Percentiles rank a stretch among this genome's conserved stretches.
Conservation (phyloP, 2,113 vertebrate genomes). For the Orcinus orca region DNA sequence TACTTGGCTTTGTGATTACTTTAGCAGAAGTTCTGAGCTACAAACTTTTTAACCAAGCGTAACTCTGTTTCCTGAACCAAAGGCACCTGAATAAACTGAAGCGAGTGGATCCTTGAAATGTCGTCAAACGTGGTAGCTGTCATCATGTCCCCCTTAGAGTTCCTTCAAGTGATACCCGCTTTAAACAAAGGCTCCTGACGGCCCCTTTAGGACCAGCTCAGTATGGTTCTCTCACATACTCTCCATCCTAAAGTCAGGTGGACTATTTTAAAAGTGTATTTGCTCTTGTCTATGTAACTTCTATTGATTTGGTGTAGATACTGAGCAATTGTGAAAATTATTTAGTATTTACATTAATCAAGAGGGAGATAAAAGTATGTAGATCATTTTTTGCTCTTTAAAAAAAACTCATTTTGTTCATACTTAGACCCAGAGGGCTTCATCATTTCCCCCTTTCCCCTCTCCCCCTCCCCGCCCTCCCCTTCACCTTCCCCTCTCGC, state of each 20-base stretch:
- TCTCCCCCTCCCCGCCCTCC: rapidly evolving
- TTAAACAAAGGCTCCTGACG: background rate
- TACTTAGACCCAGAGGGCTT: background rate
- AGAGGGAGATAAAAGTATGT: background rate
- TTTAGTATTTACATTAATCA: background rate
- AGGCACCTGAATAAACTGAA: conserved; percentile 66
- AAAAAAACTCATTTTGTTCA: background rate
- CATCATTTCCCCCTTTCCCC: rapidly evolving
- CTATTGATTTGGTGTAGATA: background rate
- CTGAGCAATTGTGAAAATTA: background rate
- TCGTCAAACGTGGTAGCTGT: conserved; percentile 26
- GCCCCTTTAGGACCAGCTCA: background rate
- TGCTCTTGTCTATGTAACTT: background rate
- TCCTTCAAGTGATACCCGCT: background rate
- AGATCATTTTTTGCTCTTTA: background rate
- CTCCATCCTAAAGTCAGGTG: background rate
- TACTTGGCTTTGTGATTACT: conserved; percentile 30
- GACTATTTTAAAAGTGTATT: background rate
- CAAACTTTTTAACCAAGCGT: conserved; percentile 21
- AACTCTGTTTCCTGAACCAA: conserved; percentile 59
- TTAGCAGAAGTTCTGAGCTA: conserved; percentile 57
- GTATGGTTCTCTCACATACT: background rate
- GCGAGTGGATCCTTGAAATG: conserved; percentile 38
- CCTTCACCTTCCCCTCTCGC: rapidly evolving
- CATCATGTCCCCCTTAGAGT: background rate